Conservation (phyloP, 2,797 vertebrate species). For the Microcaecilia unicolor region DNA sequence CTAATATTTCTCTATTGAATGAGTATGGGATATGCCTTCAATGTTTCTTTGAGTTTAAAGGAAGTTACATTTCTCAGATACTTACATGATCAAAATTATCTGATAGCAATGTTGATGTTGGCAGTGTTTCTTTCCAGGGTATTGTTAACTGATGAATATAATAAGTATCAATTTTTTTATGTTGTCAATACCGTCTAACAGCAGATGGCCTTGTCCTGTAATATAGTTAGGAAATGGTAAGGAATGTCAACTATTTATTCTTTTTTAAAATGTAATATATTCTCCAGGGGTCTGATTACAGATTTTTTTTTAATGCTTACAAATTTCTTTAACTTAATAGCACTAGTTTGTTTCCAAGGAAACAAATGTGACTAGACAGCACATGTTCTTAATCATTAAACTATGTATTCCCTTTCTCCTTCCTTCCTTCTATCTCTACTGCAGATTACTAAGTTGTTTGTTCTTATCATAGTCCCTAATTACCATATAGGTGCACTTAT, state of each 20-base stretch:
- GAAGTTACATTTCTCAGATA: neutral
- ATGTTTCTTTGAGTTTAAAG: too few relatives aligned
- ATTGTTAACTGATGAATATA: neutral
- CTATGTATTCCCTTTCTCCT: slow-evolving; percentile 42
- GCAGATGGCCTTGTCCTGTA: slow-evolving; percentile 33
- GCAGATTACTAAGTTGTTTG: slow-evolving; percentile 35
- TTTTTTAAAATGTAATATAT: slow-evolving; percentile 48
- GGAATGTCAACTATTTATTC: slow-evolving; percentile 56
- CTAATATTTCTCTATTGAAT: neutral
- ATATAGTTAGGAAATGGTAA: slow-evolving; percentile 32
- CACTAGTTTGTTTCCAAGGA: slow-evolving; percentile 58
- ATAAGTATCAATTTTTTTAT: slow-evolving; percentile 10
- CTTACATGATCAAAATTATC: slow-evolving; percentile 10
- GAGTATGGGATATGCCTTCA: neutral
- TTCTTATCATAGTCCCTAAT: slow-evolving; percentile 34
- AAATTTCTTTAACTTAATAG: slow-evolving; percentile 48
- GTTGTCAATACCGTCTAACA: slow-evolving; percentile 18
- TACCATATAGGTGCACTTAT: slow-evolving; percentile 41
- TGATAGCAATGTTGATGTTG: slow-evolving; percentile 1
- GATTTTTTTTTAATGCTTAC: slow-evolving; percentile 59
- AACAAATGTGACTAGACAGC: slow-evolving; percentile 44
- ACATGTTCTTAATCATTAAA: slow-evolving; percentile 49
- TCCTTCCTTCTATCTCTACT: slow-evolving; percentile 22
- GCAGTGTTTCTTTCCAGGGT: neutral
- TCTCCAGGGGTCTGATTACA: slow-evolving; percentile 52